These are phyloP conservation scores for Anhinga anhinga DNA, from an alignment of 2,113 vertebrate genomes.

Conservation along the genomic window DNA sequence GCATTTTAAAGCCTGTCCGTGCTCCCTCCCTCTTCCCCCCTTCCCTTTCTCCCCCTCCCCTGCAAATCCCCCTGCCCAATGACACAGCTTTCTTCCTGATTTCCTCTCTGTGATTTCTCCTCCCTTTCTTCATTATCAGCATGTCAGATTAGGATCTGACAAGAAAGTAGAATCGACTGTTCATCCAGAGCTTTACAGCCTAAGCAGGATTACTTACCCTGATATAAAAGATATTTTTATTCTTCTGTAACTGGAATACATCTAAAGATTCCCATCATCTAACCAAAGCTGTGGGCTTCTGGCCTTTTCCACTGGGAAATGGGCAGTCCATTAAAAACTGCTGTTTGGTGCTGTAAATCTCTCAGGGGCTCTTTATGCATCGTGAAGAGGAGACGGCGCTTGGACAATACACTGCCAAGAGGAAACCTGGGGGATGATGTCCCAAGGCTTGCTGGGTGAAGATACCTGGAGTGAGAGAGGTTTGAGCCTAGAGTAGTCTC, in stretches of 20 bases:
- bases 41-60: background rate
- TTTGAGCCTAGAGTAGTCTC: background rate
- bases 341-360: background rate
- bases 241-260: conserved; percentile 33
- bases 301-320: background rate
- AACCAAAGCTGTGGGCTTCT: background rate
- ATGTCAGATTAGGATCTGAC: conserved; percentile 73
- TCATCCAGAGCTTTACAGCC: conserved; percentile 42
- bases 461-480: background rate
- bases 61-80: background rate
- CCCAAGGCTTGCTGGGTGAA: background rate
- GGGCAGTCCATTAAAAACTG: background rate
- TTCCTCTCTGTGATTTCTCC: conserved; percentile 7
- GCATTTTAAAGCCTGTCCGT: conserved; percentile 38
- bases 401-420: background rate
- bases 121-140: conserved; percentile 62
- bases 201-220: conserved; percentile 64
- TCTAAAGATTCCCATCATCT: background rate
- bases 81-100: conserved; percentile 10
- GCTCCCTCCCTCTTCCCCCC: background rate
- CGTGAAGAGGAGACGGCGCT: background rate
- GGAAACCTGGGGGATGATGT: background rate
- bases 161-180: conserved; percentile 42
- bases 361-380: background rate
- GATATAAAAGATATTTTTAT: conserved; percentile 65